A percentile compares a stretch with the other conserved stretches of the same genome.
phyloP scores from a whole-genome alignment of 2,113 vertebrate species.

The Scomber japonicus region DNA sequence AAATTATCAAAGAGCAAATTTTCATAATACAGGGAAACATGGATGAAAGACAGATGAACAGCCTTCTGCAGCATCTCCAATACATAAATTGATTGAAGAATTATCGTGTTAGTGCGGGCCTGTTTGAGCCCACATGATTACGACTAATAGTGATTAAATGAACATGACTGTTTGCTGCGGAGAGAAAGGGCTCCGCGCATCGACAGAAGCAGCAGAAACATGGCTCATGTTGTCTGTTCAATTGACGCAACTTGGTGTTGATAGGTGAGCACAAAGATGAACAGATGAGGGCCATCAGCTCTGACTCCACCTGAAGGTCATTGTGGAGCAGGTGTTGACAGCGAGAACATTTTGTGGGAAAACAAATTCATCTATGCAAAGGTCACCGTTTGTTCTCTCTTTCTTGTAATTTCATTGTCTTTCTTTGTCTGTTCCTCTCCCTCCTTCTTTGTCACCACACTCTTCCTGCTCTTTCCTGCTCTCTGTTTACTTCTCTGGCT shows the following conservation, averaged over 20 bases:
- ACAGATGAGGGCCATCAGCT: conserved; percentile 90
- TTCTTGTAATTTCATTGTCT: conserved; percentile 65
- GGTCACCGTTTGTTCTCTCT: conserved; percentile 90
- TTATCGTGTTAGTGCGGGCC: background rate
- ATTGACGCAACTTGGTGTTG: conserved; percentile 62
- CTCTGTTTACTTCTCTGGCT: conserved; percentile 44
- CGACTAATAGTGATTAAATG: conserved; percentile 55
- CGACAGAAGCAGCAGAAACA: conserved; percentile 36
- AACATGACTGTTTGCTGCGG: conserved; percentile 66
- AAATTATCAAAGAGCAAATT: background rate
- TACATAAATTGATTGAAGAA: background rate
- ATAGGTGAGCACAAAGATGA: conserved; percentile 76
- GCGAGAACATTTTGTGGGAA: conserved; percentile 86
- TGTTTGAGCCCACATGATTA: conserved; percentile 8
- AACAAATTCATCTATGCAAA: conserved; percentile 98
- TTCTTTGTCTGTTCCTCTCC: conserved; percentile 3
- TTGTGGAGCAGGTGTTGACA: conserved; percentile 83
- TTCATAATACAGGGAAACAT: background rate
- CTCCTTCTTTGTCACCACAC: conserved; percentile 61
- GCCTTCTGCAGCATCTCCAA: background rate
- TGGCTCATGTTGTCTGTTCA: conserved; percentile 17
- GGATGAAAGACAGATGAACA: background rate
- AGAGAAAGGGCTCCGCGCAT: conserved; percentile 46
- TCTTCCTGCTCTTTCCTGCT: conserved; percentile 48
- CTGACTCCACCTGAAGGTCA: conserved; percentile 90